Evolutionary conservation across 2,797 vertebrate species (phyloP).

Genomic region (Alca torda): DNA sequence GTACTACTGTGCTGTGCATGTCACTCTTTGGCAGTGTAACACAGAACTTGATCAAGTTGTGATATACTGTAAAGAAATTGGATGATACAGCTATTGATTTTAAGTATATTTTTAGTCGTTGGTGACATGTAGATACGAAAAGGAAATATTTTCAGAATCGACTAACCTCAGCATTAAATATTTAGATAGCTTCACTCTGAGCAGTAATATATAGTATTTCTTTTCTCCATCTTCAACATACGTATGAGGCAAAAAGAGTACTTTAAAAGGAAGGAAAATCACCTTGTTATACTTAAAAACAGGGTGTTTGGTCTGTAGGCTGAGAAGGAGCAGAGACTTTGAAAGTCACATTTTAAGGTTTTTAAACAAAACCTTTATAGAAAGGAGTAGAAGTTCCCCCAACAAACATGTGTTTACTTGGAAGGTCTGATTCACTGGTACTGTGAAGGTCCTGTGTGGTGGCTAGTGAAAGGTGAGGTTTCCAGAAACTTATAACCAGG

Average conservation of each 20-base stretch:
- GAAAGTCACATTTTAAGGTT: background rate
- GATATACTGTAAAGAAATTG: background rate
- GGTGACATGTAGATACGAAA: background rate
- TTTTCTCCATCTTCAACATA: background rate
- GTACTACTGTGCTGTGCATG: background rate
- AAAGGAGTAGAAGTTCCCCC: background rate
- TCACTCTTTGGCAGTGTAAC: background rate
- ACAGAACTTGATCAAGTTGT: background rate
- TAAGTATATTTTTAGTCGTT: background rate
- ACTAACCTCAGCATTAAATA: background rate
- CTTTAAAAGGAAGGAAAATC: background rate
- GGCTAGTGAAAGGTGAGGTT: background rate
- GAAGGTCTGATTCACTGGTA: background rate
- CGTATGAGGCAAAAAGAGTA: accelerated
- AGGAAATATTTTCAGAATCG: background rate
- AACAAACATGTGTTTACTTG: background rate
- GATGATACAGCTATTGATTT: background rate
- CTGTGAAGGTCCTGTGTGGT: background rate
- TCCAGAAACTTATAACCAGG: background rate
- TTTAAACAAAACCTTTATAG: background rate
- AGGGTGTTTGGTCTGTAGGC: background rate
- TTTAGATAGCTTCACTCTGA: background rate
- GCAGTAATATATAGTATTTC: background rate
- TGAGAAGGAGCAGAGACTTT: background rate
- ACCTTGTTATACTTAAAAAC: background rate